Evolutionary conservation across 92 coral and sea anemone species (phyloP), one percentile per base, ranked within the genome.

Genomic region (Metridium senile): DNA sequence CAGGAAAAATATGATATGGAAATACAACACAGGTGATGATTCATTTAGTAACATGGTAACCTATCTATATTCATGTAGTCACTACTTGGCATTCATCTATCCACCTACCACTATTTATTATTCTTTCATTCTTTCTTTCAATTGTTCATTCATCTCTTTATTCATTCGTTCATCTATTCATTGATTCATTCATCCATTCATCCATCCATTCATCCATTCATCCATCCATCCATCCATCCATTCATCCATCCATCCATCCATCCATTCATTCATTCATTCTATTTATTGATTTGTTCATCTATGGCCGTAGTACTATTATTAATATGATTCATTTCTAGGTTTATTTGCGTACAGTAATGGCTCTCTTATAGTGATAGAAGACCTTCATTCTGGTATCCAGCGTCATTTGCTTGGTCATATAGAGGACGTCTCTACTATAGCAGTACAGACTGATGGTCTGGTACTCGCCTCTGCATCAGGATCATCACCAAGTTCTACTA

Each of bases 291-390:
- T n/a, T n/a, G n/a, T n/a, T n/a, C n/a, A n/a, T n/a, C n/a, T n/a
- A n/a, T n/a, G n/a, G n/a, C n/a, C n/a, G n/a, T n/a, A n/a, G n/a
- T n/a, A n/a, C 49, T 39, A 39, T 39, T 39, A 4, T 39, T 39
- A 39, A 4, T 6, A 4, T 39, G 49, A 39, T 39, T 6, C 13
- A 13, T 39, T 56, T 28, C 11, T 53, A 94, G 99, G 99, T 33
- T 85, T 95, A 25, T 95, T 95, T 87, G 96, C 93, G 25, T 95
- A 95, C 89, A 95, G 96, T 58, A 92, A 91, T 72, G 99, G 99
- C 1, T 86, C 96, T 23, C 71, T 92, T 62, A 89, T 95, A 70
- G 90, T 95, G 1, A 88, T 95, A 20, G 99, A 95, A 69, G 93
- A 92, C 66, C 93, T 95, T n/a, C 95, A 92, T 78, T 86, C 97